Evolutionary conservation across 2,888 invertebrate genomes (phyloP).

Genomic region (Pollenia amentaria): DNA sequence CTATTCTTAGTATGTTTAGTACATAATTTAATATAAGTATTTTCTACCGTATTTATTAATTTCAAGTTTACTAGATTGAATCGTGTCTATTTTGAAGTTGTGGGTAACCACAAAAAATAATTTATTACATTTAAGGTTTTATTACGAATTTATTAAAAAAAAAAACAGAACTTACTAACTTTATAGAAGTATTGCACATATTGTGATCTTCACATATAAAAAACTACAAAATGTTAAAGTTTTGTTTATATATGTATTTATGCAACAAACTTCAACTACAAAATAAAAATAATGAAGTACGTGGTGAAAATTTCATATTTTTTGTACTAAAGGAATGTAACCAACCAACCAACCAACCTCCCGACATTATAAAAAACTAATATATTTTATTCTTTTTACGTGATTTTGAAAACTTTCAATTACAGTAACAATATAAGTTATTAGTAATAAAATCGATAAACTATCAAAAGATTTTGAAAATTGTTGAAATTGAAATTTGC

Average conservation of each 20-base stretch:
- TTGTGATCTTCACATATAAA: constrained; percentile 1
- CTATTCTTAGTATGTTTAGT: too few relatives aligned
- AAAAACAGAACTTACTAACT: constrained; percentile 13
- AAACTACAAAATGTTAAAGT: background rate
- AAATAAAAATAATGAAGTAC: constrained; percentile 28
- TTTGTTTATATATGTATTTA: constrained; percentile 25
- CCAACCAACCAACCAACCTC: constrained; percentile 19
- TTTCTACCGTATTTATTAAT: background rate
- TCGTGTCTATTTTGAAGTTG: constrained; percentile 40
- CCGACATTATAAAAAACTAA: constrained; percentile 37
- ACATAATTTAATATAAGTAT: too few relatives aligned
- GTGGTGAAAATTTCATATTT: constrained; percentile 58
- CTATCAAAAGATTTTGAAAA: constrained; percentile 53
- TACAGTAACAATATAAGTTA: background rate
- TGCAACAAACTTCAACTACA: constrained; percentile 49
- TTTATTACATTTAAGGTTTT: constrained; percentile 26
- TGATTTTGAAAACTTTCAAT: constrained; percentile 50
- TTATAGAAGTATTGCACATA: constrained; percentile 34
- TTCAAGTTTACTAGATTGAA: constrained; percentile 60
- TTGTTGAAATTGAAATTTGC: background rate
- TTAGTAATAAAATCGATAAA: constrained; percentile 34
- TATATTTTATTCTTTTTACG: constrained; percentile 51
- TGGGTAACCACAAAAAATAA: constrained; percentile 52
- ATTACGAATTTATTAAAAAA: background rate
- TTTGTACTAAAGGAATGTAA: background rate